A percentile compares a stretch with the other conserved stretches of the same genome.
phyloP scores from a whole-genome alignment of 2,888 invertebrate genomes.

The Orthonychiurus folsomi region DNA sequence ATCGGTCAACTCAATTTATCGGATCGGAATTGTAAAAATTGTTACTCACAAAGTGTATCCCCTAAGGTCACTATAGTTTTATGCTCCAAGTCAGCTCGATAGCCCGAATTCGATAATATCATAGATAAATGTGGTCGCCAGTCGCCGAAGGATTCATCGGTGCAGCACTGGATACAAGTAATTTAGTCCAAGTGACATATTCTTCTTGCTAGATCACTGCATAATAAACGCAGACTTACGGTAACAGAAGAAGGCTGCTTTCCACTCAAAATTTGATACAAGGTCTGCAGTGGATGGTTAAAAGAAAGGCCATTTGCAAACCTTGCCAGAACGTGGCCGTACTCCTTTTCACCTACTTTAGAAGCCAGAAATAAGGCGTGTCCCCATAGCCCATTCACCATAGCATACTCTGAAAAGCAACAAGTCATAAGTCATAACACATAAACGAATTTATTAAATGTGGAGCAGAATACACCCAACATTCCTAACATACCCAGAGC shows the following conservation, averaged over 20 bases:
- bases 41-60: conserved; percentile 55
- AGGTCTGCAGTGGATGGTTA: conserved; percentile 81
- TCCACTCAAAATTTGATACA: conserved; percentile 84
- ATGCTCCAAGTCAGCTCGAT: conserved; percentile 65
- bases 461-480: neutral
- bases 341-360: conserved; percentile 73
- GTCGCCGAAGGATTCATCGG: conserved; percentile 55
- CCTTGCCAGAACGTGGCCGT: conserved; percentile 76
- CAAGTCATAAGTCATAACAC: too few relatives aligned
- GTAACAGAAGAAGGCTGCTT: conserved; percentile 69
- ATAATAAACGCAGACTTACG: conserved; percentile 48
- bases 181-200: too few relatives aligned
- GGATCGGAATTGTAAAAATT: neutral
- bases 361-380: conserved; percentile 85
- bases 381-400: conserved; percentile 81
- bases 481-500: conserved; percentile 56
- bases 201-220: neutral
- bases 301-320: conserved; percentile 74
- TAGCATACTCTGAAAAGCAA: conserved; percentile 68
- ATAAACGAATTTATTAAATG: neutral
- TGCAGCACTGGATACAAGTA: conserved; percentile 47
- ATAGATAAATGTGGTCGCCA: conserved; percentile 96
- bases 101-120: conserved; percentile 70
- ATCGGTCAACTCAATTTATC: neutral
- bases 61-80: conserved; percentile 61